phyloP scores from a whole-genome alignment of 2,113 vertebrate species.

The Xenotilapia caudafasciata region DNA sequence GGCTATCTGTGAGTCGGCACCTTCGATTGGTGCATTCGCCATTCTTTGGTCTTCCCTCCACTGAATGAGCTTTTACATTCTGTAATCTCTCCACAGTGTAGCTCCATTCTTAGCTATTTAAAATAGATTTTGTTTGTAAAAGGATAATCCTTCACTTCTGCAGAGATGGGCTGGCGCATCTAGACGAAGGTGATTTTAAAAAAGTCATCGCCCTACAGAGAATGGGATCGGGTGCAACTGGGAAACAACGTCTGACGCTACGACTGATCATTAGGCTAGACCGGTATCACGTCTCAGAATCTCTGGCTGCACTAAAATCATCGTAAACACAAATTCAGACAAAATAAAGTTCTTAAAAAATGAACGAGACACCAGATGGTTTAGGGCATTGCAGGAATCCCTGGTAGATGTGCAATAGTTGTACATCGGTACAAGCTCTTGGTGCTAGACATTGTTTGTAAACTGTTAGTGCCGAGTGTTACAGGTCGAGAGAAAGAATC shows the following conservation, averaged over 20 bases:
- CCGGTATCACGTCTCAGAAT: neutral
- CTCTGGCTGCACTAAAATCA: neutral
- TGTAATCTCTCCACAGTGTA: neutral
- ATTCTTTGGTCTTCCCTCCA: neutral
- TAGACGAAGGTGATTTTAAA: neutral
- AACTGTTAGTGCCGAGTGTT: neutral
- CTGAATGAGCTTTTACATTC: neutral
- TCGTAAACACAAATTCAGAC: neutral
- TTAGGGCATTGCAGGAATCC: neutral
- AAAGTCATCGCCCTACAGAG: neutral
- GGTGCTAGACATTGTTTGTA: neutral
- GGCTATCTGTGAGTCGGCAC: neutral
- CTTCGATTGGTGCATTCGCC: neutral
- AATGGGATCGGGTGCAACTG: neutral
- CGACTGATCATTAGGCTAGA: rapidly evolving
- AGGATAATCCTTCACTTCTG: neutral
- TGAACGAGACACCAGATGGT: neutral
- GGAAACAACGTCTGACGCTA: neutral
- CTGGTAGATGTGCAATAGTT: neutral
- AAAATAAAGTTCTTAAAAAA: neutral
- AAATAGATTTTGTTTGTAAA: neutral
- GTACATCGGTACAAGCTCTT: neutral
- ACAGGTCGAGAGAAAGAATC: neutral
- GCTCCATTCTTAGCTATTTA: neutral
- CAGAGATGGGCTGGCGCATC: neutral